phyloP scores from a whole-genome alignment of 2,113 vertebrate genomes.

The Probosciger aterrimus region DNA sequence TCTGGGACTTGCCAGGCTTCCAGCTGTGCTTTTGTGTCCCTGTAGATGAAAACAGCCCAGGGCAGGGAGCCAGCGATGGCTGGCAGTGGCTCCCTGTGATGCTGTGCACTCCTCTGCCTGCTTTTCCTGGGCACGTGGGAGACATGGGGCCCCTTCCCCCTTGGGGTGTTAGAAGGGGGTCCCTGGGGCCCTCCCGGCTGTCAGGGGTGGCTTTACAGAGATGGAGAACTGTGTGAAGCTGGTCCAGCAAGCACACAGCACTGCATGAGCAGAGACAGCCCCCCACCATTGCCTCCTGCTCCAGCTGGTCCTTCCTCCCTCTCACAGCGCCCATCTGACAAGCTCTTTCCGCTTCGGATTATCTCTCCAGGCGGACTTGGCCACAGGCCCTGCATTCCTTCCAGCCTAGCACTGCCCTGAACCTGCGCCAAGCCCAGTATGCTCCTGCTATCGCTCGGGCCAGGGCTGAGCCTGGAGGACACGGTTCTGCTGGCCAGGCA shows the following conservation, averaged over 20 bases:
- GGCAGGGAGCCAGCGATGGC: background rate
- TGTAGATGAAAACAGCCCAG: background rate
- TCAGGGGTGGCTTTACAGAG: background rate
- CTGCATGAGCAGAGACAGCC: background rate
- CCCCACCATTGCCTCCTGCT: accelerated
- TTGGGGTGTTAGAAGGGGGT: background rate
- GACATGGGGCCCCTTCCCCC: background rate
- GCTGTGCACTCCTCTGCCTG: background rate
- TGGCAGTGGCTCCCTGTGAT: background rate
- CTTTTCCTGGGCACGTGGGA: background rate
- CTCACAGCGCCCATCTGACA: background rate
- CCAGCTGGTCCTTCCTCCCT: background rate
- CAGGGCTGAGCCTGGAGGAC: background rate
- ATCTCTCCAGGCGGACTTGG: background rate
- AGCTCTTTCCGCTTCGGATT: slow-evolving; percentile 35
- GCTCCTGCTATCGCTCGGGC: background rate
- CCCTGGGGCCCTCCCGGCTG: background rate
- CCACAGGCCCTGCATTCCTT: background rate
- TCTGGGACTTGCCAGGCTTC: background rate
- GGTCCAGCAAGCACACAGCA: background rate
- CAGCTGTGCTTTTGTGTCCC: background rate
- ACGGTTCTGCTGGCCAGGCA: background rate
- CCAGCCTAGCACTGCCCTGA: background rate
- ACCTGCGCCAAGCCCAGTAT: background rate
- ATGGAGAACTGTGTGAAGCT: background rate